A percentile compares a stretch with the other conserved stretches of the same genome.
These are phyloP conservation scores for Amiota communis DNA, from an alignment of 2,888 invertebrate genomes.

Conservation along the genomic window DNA sequence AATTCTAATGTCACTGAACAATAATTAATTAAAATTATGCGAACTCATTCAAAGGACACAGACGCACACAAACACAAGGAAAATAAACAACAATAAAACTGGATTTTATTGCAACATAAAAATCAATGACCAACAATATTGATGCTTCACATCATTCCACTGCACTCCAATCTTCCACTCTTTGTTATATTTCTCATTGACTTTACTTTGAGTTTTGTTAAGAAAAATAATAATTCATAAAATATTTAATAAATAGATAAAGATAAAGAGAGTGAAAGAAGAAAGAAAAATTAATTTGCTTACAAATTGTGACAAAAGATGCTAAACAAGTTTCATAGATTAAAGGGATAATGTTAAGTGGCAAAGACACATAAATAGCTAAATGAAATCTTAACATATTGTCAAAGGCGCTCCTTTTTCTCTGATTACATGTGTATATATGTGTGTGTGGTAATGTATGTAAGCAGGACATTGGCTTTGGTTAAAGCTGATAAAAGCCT, in stretches of 20 bases:
- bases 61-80: neutral
- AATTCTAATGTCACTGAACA: too few relatives aligned
- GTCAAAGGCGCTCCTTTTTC: neutral
- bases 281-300: conserved; percentile 19
- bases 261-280: neutral
- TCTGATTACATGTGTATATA: neutral
- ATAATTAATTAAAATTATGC: too few relatives aligned
- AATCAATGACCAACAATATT: neutral
- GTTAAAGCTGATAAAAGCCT: neutral
- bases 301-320: conserved; percentile 13
- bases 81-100: neutral
- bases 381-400: conserved; percentile 16
- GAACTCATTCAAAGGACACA: too few relatives aligned
- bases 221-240: too few relatives aligned
- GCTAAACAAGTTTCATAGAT: neutral
- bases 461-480: too few relatives aligned
- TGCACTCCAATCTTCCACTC: too few relatives aligned
- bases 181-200: too few relatives aligned
- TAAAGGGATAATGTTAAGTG: conserved; percentile 2
- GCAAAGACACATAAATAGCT: conserved; percentile 11
- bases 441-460: neutral
- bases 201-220: too few relatives aligned
- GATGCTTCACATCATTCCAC: too few relatives aligned
- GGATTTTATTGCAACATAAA: neutral
- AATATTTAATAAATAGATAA: too few relatives aligned